Evolutionary conservation across 2,888 invertebrate genomes (phyloP).

Genomic region (Coelinius sp.): DNA sequence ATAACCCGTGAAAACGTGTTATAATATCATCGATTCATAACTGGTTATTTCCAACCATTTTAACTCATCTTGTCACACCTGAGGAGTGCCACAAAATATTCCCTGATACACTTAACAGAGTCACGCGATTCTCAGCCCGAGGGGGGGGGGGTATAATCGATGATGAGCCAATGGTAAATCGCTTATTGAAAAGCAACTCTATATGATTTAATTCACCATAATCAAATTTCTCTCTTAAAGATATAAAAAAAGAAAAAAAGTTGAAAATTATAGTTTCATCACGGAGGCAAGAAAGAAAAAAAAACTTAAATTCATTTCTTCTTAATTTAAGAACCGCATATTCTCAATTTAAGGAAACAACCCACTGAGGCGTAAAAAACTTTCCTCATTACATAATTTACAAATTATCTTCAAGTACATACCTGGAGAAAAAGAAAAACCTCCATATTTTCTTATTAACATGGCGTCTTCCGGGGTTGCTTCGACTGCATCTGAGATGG

Average conservation of each 20-base stretch:
- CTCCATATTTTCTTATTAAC: not conserved
- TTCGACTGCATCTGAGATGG: not conserved
- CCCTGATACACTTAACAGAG: not conserved
- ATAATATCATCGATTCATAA: constrained; percentile 3
- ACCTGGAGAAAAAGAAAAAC: not conserved
- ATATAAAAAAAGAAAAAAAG: not conserved
- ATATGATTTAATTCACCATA: not conserved
- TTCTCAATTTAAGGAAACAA: no score
- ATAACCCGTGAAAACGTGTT: not conserved
- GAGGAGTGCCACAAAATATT: not conserved
- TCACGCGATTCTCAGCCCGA: constrained; percentile 16
- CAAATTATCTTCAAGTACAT: not conserved
- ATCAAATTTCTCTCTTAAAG: not conserved
- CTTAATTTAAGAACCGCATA: no score
- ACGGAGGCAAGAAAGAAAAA: no score
- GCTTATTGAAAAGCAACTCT: not conserved
- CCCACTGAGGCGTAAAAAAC: no score
- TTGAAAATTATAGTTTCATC: not conserved
- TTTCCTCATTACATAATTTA: not conserved
- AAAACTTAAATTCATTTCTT: no score
- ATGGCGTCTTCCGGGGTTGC: not conserved
- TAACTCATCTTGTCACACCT: constrained; percentile 19
- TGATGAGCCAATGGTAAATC: not conserved
- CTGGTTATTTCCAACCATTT: constrained; percentile 2
- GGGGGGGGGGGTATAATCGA: not conserved